Conservation (phyloP, 2,113 vertebrate genomes). For the Pavo muticus region DNA sequence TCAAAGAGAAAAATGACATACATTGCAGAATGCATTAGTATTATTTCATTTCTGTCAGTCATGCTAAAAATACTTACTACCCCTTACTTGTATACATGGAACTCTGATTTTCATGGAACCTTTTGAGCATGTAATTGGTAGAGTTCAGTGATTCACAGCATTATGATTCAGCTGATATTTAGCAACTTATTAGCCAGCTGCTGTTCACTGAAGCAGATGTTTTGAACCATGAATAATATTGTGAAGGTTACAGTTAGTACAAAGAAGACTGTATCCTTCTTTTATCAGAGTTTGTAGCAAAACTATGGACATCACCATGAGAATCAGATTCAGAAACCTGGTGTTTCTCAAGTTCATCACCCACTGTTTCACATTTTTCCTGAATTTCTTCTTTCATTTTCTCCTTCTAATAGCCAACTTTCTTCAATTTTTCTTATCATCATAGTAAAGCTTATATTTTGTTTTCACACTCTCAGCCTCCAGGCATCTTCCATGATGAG, state of each 20-base stretch:
- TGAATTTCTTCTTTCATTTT: neutral
- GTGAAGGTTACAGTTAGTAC: slow-evolving; percentile 49
- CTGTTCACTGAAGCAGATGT: slow-evolving; percentile 67
- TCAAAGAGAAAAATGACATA: neutral
- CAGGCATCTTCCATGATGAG: neutral
- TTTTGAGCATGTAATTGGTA: slow-evolving; percentile 68
- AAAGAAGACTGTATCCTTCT: slow-evolving; percentile 1
- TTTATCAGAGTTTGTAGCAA: neutral
- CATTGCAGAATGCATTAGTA: neutral
- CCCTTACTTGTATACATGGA: neutral
- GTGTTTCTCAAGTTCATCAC: neutral
- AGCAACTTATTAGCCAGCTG: slow-evolving; percentile 68
- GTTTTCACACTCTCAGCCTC: neutral
- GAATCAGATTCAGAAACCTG: neutral
- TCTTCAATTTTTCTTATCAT: neutral
- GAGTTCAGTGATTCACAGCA: slow-evolving; percentile 66
- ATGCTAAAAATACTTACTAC: slow-evolving; percentile 5
- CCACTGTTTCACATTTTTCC: neutral
- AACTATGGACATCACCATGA: neutral
- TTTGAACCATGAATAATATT: slow-evolving; percentile 60
- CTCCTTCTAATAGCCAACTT: neutral
- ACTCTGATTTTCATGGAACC: slow-evolving; percentile 46
- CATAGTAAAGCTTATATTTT: neutral
- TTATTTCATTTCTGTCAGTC: slow-evolving; percentile 3
- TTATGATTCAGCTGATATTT: slow-evolving; percentile 66